phyloP scores from a whole-genome alignment of 2,888 invertebrate genomes.

The Lasioglossum villosulum region DNA sequence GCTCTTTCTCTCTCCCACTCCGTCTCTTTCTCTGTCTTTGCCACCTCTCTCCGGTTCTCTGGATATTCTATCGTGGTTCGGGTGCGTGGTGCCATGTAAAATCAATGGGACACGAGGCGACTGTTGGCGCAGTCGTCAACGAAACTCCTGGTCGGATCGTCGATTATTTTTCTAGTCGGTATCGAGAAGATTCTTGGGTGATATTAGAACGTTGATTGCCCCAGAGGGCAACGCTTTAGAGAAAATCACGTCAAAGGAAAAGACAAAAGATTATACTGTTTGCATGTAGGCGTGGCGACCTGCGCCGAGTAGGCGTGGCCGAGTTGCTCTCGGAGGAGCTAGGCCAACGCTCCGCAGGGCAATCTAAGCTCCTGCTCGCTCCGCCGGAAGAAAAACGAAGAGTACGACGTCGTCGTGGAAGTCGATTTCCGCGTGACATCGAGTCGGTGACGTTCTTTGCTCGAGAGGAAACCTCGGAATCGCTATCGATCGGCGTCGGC shows the following conservation, averaged over 20 bases:
- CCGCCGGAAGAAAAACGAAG: not conserved
- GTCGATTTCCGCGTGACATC: slow-evolving; percentile 9
- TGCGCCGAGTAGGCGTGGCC: not conserved
- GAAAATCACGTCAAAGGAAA: not conserved
- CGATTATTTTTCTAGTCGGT: not conserved
- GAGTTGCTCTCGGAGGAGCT: not conserved
- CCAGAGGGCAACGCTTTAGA: not conserved
- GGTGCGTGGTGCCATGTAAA: not conserved
- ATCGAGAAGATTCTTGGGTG: not conserved
- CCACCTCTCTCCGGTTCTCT: not conserved
- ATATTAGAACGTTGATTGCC: not conserved
- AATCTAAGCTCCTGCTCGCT: not conserved
- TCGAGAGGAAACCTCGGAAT: not conserved
- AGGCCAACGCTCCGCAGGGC: not conserved
- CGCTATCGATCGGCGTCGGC: not conserved
- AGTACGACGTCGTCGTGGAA: not conserved
- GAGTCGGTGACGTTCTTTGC: not conserved
- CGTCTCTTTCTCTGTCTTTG: slow-evolving; percentile 20
- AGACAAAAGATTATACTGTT: not conserved
- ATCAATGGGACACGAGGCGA: slow-evolving; percentile 13
- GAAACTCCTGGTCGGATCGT: not conserved
- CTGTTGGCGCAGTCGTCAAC: not conserved
- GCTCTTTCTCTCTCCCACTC: not conserved
- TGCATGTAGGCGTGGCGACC: not conserved
- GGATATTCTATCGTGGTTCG: not conserved